Evolutionary conservation across 2,797 vertebrate genomes (phyloP), one percentile per base, ranked within the genome.

Genomic region (Pelochelys cantorii): DNA sequence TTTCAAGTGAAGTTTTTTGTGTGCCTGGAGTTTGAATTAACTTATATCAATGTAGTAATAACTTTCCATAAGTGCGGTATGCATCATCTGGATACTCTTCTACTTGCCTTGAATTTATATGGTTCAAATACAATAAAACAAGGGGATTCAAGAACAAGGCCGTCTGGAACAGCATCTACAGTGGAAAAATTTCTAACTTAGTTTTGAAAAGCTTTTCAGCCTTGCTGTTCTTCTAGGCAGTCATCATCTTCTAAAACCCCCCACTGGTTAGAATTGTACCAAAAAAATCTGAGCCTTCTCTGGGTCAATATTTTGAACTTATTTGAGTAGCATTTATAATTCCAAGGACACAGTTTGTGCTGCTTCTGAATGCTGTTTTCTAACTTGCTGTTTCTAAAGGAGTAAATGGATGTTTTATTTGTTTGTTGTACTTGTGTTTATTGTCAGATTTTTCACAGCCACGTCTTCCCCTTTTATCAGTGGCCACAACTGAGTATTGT

Each of bases 391-490:
- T 91, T 85, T 87, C 54, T 71, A 78, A 88, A 87, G 42, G 62
- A 94, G 79, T 93, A 94, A 94, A 94, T 75, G 8, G 52, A 93
- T 89, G 83, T 85, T 88, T 88, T 85, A 54, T 85, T 82, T 93
- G n/a, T 14, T 81, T 48, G 37, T 37, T 54, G 79, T 82, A 59
- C 57, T 56, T 87, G 78, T 87, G 55, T 10, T 90, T 14, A 84
- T 93, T 88, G 79, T 55, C 11, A 34, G 7, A n/a, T n/a, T 59
- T 54, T 25, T 77, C 31, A 42, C 42, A n/a, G 37, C 71, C 71
- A 75, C 25, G 27, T 48, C 7, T 52, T 5, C 25, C 37, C 14
- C 74, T 52, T 34, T 48, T 9, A 48, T 42, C 42, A 48, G 42
- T 48, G 42, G 23, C 37, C 48, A 13, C 37, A 27, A 48, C 20